Percentiles rank a stretch among this genome's conserved stretches.
These are phyloP conservation scores for Hycleus phaleratus DNA, from an alignment of 1,140 invertebrate species.

Conservation along the genomic window DNA sequence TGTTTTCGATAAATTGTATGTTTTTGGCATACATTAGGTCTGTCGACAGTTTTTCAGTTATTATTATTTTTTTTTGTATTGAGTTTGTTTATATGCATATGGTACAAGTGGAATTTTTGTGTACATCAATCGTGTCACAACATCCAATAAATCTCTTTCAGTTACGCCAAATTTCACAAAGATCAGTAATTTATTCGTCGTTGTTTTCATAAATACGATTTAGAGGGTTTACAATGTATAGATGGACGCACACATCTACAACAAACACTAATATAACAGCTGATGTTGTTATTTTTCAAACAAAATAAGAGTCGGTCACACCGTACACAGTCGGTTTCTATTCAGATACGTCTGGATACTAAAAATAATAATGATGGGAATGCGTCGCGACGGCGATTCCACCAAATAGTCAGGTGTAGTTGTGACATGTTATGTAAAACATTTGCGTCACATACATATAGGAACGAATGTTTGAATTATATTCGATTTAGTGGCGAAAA, in stretches of 20 bases:
- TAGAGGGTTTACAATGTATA: too few species aligned
- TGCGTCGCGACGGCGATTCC: constrained; percentile 16
- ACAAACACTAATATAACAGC: constrained; percentile 5
- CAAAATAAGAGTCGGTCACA: constrained; percentile 12
- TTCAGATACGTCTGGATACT: constrained; percentile 20
- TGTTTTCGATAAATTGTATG: too few species aligned
- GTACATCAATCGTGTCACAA: constrained; percentile 17
- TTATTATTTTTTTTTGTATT: too few species aligned
- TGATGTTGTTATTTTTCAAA: constrained; percentile 25
- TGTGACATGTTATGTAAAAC: constrained; percentile 26
- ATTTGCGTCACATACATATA: constrained; percentile 23
- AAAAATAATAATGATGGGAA: constrained; percentile 17
- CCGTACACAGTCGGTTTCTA: constrained; percentile 7
- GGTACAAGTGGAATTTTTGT: too few species aligned
- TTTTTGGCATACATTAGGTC: too few species aligned
- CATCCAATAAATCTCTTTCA: constrained; percentile 18
- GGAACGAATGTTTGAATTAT: too few species aligned
- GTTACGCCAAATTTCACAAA: constrained; percentile 10
- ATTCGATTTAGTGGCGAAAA: too few species aligned
- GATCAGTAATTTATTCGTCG: constrained; percentile 14
- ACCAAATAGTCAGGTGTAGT: constrained; percentile 19
- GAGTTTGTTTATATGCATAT: too few species aligned
- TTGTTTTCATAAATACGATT: constrained; percentile 13
- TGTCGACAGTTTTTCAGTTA: too few species aligned
- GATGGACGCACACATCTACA: neutral